A percentile compares a stretch with the other conserved stretches of the same genome.
phyloP scores from a whole-genome alignment of 53 echinoderm and acorn worm species.

The Pentamera pediparva region DNA sequence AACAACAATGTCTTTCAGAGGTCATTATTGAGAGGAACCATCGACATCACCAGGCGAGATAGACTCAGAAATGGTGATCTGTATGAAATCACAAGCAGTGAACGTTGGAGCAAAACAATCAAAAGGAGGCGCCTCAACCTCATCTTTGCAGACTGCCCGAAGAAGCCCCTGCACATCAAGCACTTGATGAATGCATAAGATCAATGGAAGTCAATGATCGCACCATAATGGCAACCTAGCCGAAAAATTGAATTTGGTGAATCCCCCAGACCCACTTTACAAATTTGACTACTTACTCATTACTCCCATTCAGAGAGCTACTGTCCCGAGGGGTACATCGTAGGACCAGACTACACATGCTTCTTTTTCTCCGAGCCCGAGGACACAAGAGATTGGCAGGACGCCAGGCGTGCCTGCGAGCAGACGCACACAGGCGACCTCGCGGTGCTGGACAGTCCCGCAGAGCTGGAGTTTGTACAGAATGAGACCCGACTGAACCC shows the following conservation, averaged over 20 bases:
- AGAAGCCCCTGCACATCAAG: no score
- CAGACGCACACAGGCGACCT: slow-evolving; percentile 62
- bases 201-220: no score
- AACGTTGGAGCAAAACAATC: no score
- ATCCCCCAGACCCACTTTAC: background rate
- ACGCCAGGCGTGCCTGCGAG: slow-evolving; percentile 60
- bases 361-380: slow-evolving; percentile 46
- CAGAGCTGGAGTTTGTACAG: slow-evolving; percentile 50
- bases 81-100: no score
- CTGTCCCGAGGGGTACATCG: slow-evolving; percentile 56
- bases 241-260: background rate
- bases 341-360: slow-evolving; percentile 58
- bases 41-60: no score
- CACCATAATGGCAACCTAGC: background rate
- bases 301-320: slow-evolving; percentile 35
- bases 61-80: no score
- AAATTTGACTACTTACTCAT: background rate
- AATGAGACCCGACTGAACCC: slow-evolving; percentile 30
- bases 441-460: slow-evolving; percentile 52
- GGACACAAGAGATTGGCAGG: slow-evolving; percentile 54
- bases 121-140: no score
- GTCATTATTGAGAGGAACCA: no score
- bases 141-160: no score
- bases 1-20: no score
- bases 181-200: no score